phyloP scores from a whole-genome alignment of 2,797 vertebrate species.

The Smutsia gigantea region DNA sequence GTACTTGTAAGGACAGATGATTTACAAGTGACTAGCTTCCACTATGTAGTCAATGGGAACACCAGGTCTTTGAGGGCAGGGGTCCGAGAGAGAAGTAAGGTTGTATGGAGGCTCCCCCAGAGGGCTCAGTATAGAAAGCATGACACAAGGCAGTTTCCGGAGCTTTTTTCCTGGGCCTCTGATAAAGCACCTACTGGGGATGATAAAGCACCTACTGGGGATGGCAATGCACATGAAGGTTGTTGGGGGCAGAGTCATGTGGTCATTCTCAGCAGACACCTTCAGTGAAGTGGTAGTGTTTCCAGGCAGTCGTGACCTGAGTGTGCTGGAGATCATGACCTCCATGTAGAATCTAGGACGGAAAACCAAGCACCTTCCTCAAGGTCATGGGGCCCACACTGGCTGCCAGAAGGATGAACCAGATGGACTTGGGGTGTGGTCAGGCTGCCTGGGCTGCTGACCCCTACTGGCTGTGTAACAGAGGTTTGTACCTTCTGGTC shows the following conservation, averaged over 20 bases:
- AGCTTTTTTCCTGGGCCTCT: not conserved
- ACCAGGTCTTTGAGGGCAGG: not conserved
- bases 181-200: not conserved
- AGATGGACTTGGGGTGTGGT: not conserved
- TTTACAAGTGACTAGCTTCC: not conserved
- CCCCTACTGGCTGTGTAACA: not conserved
- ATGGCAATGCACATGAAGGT: not conserved
- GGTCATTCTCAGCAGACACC: not conserved
- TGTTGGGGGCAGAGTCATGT: too few species aligned
- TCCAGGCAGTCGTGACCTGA: not conserved
- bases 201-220: not conserved
- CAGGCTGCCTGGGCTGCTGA: not conserved
- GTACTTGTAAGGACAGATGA: not conserved
- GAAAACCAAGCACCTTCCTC: not conserved
- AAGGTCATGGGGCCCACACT: rapidly evolving
- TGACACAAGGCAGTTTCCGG: not conserved
- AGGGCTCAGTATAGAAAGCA: not conserved
- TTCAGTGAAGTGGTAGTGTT: not conserved
- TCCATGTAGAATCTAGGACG: not conserved
- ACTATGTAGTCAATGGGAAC: not conserved
- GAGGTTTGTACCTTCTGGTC: not conserved
- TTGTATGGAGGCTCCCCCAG: not conserved
- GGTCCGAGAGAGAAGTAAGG: not conserved
- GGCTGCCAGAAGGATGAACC: not conserved
- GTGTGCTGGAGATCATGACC: not conserved